These are phyloP conservation scores for Delphinapterus leucas DNA, from an alignment of 2,113 vertebrate genomes.

Conservation along the genomic window DNA sequence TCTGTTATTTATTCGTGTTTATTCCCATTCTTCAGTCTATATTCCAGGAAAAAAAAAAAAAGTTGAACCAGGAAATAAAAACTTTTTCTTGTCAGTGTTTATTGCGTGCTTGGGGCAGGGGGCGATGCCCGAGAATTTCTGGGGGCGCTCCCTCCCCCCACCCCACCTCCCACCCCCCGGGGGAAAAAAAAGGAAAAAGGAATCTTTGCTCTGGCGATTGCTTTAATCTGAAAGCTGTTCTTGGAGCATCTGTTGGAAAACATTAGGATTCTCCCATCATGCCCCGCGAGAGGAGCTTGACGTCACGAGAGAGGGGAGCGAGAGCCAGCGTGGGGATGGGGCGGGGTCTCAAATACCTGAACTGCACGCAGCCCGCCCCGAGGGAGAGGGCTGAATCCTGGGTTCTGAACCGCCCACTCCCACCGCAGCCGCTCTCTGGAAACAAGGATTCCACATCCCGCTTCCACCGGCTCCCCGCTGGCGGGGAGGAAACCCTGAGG, in stretches of 20 bases:
- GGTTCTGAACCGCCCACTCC: neutral
- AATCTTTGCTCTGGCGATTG: constrained; percentile 74
- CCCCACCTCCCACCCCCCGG: constrained; percentile 59
- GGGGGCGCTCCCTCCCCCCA: constrained; percentile 57
- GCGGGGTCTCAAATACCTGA: constrained; percentile 72
- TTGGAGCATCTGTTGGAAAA: constrained; percentile 84
- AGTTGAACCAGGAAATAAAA: constrained; percentile 79
- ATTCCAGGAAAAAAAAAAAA: constrained; percentile 66
- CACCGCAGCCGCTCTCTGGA: neutral
- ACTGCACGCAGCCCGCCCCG: constrained; percentile 36
- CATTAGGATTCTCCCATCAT: constrained; percentile 86
- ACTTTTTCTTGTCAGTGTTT: constrained; percentile 74
- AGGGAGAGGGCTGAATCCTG: neutral
- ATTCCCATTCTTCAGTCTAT: constrained; percentile 71
- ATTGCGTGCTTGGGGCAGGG: constrained; percentile 63
- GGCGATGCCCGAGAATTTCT: constrained; percentile 58
- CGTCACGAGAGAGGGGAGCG: constrained; percentile 75
- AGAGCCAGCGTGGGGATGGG: constrained; percentile 11
- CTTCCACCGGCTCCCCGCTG: neutral
- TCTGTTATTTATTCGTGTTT: constrained; percentile 70
- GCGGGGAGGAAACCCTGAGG: neutral
- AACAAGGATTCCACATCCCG: rapidly evolving
- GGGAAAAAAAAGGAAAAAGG: constrained; percentile 11
- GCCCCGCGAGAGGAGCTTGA: constrained; percentile 79
- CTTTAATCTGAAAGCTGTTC: constrained; percentile 79